phyloP scores from a whole-genome alignment of 1,140 invertebrate genomes.

The Leptopilina boulardi region DNA sequence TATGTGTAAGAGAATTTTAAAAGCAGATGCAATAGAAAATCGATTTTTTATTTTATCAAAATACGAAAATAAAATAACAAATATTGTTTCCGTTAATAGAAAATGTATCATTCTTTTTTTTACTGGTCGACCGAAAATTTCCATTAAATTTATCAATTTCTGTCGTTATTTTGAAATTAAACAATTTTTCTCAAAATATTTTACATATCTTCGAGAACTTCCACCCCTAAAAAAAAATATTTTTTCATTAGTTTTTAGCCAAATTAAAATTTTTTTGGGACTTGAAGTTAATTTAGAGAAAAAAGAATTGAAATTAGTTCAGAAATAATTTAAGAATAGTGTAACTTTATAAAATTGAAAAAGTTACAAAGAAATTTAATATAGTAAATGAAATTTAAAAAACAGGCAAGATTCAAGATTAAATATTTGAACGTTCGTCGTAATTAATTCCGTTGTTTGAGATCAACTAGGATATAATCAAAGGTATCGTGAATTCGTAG shows the following conservation, averaged over 20 bases:
- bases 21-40: background rate
- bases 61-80: background rate
- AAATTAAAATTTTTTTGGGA: too few relatives aligned
- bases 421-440: background rate
- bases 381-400: background rate
- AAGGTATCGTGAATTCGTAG: slow-evolving; percentile 2
- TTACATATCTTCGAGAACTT: background rate
- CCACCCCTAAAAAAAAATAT: background rate
- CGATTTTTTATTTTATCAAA: background rate
- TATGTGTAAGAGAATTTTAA: background rate
- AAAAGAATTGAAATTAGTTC: too few relatives aligned
- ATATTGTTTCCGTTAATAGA: background rate
- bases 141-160: background rate
- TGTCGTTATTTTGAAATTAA: background rate
- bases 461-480: slow-evolving; percentile 20
- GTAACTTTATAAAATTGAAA: too few relatives aligned
- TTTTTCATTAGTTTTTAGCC: too few relatives aligned
- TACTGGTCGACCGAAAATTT: background rate
- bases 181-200: background rate
- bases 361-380: background rate
- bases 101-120: background rate
- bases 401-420: background rate
- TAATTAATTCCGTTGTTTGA: slow-evolving; percentile 23
- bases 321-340: too few relatives aligned
- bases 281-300: too few relatives aligned